Percentiles rank a stretch among this genome's conserved stretches.
phyloP scores from a whole-genome alignment of 2,888 invertebrate species.

The Drosophila bunnanda region DNA sequence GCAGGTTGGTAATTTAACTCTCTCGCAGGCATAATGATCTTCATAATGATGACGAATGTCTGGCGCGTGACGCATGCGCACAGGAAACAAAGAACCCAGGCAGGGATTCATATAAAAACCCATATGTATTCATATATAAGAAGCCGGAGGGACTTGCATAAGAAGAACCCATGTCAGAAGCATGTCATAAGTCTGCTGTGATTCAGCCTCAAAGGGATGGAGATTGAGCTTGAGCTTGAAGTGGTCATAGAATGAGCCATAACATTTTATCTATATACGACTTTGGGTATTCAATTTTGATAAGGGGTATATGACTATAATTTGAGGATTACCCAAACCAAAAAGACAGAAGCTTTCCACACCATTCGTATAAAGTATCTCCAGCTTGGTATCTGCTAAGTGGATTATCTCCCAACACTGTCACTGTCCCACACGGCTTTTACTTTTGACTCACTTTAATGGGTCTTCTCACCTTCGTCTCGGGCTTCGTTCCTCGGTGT shows the following conservation, averaged over 20 bases:
- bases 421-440: constrained; percentile 59
- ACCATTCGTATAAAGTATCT: constrained; percentile 18
- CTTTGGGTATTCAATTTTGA: constrained; percentile 8
- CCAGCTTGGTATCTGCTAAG: constrained; percentile 26
- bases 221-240: neutral
- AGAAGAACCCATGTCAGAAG: constrained; percentile 14
- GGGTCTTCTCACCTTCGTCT: constrained; percentile 20
- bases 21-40: constrained; percentile 20
- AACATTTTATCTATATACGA: constrained; percentile 8
- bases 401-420: constrained; percentile 38
- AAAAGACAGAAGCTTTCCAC: constrained; percentile 42
- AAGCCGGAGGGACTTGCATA: constrained; percentile 4
- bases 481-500: neutral
- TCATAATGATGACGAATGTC: constrained; percentile 31
- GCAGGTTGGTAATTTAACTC: constrained; percentile 67
- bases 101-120: neutral
- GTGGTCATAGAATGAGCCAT: neutral
- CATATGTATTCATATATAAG: neutral
- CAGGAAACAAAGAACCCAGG: constrained; percentile 30
- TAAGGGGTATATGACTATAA: constrained; percentile 1
- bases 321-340: constrained; percentile 14
- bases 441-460: constrained; percentile 67
- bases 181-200: constrained; percentile 5
- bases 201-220: neutral
- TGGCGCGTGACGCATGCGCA: constrained; percentile 42